Percentiles rank a stretch among this genome's conserved stretches.
Conservation (phyloP, 2,797 vertebrate species). For the Chromobotia macracanthus region DNA sequence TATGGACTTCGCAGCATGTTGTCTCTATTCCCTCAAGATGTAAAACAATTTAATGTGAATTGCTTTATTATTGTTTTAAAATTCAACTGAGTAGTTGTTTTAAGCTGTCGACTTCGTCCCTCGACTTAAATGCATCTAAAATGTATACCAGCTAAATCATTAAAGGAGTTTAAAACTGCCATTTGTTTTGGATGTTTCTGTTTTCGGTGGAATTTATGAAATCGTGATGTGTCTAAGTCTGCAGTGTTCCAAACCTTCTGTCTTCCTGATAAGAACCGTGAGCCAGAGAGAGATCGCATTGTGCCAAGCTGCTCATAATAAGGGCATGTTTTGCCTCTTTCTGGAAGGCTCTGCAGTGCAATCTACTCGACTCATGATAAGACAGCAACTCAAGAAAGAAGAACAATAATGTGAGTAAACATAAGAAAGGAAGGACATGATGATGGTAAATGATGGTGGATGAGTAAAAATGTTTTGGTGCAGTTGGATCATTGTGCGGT, state of each 20-base stretch:
- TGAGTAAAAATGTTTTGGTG: background rate
- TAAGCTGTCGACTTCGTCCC: slow-evolving; percentile 73
- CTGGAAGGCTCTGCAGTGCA: slow-evolving; percentile 17
- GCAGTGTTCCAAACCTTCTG: background rate
- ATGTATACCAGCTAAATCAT: slow-evolving; percentile 80
- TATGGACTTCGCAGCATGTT: slow-evolving; percentile 71
- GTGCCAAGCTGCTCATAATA: slow-evolving; percentile 44
- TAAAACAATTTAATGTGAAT: slow-evolving; percentile 78
- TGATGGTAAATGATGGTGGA: background rate
- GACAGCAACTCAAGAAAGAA: background rate
- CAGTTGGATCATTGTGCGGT: too few relatives aligned
- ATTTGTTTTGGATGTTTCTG: slow-evolving; percentile 25
- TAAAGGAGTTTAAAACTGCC: slow-evolving; percentile 78
- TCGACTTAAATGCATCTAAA: slow-evolving; percentile 81
- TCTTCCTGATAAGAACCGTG: slow-evolving; percentile 21
- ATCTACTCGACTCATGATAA: slow-evolving; percentile 16
- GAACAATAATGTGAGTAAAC: background rate
- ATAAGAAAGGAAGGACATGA: background rate
- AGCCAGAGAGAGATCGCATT: background rate
- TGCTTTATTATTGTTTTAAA: slow-evolving; percentile 43
- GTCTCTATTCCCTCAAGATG: slow-evolving; percentile 64
- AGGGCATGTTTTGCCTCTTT: slow-evolving; percentile 37
- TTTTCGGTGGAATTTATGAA: background rate
- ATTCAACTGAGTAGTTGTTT: slow-evolving; percentile 44
- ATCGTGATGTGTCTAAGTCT: background rate